Evolutionary conservation across 2,113 vertebrate species (phyloP).

Genomic region (Hemicordylus capensis): DNA sequence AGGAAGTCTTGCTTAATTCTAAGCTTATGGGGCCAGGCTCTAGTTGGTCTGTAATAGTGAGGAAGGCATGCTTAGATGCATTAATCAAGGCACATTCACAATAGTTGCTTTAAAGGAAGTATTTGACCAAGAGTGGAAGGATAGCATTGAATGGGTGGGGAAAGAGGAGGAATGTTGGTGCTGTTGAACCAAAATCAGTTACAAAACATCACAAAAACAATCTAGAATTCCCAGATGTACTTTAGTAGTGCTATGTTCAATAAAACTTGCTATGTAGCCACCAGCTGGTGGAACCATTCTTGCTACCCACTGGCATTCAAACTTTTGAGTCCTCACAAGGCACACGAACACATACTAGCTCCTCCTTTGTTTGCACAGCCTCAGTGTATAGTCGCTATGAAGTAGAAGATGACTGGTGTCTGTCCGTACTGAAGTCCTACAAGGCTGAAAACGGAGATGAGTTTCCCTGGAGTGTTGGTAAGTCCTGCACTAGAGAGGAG

Average conservation of each 20-base stretch:
- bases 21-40: neutral
- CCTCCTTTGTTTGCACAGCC: constrained; percentile 62
- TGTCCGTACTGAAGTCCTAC: constrained; percentile 88
- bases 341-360: accelerated
- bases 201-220: neutral
- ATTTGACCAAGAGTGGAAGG: neutral
- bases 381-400: constrained; percentile 83
- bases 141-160: neutral
- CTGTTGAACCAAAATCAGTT: neutral
- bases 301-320: too few species aligned
- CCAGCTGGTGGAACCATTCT: neutral
- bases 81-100: neutral
- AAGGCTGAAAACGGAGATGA: constrained; percentile 76
- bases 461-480: constrained; percentile 91
- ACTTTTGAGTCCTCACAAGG: neutral
- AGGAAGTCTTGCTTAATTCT: neutral
- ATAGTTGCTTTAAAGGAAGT: neutral
- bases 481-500: constrained; percentile 35
- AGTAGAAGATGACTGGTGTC: constrained; percentile 91
- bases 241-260: neutral
- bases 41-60: neutral
- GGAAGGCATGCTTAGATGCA: too few species aligned
- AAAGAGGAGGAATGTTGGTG: too few species aligned
- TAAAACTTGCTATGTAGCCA: neutral
- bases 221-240: neutral